These are phyloP conservation scores for Tanypteryx hageni DNA, from an alignment of 2,888 invertebrate species.

Conservation along the genomic window DNA sequence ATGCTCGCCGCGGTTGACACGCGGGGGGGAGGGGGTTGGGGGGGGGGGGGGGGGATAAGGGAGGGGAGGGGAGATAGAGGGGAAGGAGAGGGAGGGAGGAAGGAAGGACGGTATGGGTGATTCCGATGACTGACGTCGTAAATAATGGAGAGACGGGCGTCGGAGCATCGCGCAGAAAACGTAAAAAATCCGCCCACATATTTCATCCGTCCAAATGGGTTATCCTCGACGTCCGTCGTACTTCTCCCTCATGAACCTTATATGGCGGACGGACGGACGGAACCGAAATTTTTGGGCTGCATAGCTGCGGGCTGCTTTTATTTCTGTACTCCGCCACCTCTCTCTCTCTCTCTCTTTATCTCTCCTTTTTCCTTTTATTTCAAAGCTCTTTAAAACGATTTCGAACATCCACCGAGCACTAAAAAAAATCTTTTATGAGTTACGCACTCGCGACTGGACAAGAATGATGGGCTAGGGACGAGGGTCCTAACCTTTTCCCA, in stretches of 20 bases:
- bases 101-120: background rate
- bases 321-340: too few relatives aligned
- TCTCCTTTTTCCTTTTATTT: too few relatives aligned
- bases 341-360: too few relatives aligned
- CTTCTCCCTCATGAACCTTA: too few relatives aligned
- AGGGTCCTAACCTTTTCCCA: background rate
- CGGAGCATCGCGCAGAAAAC: background rate
- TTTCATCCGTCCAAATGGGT: background rate
- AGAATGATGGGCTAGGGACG: background rate
- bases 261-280: too few relatives aligned
- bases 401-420: background rate
- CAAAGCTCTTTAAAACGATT: background rate
- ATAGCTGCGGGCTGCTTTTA: too few relatives aligned
- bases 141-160: background rate
- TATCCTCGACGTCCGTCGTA: background rate
- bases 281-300: too few relatives aligned
- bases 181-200: constrained; percentile 1
- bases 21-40: background rate
- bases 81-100: background rate
- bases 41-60: too few relatives aligned
- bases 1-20: background rate
- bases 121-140: background rate
- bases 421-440: background rate
- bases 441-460: background rate
- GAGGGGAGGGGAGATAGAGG: background rate